These are phyloP conservation scores for Tympanuchus pallidicinctus DNA, from an alignment of 2,113 vertebrate species.

Conservation along the genomic window DNA sequence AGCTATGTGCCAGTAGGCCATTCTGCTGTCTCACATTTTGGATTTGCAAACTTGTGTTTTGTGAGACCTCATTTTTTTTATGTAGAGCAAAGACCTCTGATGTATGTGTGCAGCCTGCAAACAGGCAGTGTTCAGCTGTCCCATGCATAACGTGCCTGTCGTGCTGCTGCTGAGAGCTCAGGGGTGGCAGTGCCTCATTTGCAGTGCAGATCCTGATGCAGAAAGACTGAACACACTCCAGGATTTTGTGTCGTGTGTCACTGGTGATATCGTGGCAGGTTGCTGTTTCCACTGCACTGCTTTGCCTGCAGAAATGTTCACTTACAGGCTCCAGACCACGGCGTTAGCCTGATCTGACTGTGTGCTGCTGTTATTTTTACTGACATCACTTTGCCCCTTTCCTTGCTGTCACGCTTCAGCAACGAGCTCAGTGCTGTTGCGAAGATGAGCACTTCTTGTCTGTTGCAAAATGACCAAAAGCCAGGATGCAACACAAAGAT, in stretches of 20 bases:
- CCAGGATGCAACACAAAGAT: fast-evolving
- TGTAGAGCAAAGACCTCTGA: not conserved
- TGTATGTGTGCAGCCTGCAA: not conserved
- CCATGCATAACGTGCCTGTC: not conserved
- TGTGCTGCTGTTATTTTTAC: not conserved
- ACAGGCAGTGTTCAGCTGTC: fast-evolving
- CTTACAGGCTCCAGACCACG: not conserved
- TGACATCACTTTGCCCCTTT: not conserved
- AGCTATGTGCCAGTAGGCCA: fast-evolving
- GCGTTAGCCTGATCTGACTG: not conserved
- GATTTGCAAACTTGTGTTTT: not conserved
- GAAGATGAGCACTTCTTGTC: not conserved
- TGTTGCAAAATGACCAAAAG: not conserved
- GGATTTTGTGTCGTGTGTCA: not conserved
- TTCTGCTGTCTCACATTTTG: not conserved
- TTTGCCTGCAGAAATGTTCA: not conserved
- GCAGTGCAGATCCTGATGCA: not conserved
- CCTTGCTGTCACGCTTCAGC: not conserved
- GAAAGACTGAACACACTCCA: not conserved
- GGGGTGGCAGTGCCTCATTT: fast-evolving
- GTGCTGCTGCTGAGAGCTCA: not conserved
- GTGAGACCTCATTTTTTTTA: not conserved
- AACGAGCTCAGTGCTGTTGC: not conserved
- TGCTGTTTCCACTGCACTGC: not conserved
- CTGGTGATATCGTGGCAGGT: not conserved